These are phyloP conservation scores for Diachasmimorpha longicaudata DNA, from an alignment of 1,140 invertebrate species.

Conservation along the genomic window DNA sequence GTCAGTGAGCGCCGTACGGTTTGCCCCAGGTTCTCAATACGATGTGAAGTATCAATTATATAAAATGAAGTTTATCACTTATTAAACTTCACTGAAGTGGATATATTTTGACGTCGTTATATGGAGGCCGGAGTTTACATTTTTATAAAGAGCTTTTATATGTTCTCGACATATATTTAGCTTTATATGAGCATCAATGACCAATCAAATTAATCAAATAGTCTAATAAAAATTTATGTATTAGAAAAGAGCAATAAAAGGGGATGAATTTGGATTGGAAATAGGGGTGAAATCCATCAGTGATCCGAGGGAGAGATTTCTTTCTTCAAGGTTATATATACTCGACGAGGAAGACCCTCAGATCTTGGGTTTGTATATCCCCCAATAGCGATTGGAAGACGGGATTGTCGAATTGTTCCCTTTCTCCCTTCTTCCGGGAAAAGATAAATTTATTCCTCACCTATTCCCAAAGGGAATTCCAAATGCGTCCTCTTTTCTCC, in stretches of 20 bases:
- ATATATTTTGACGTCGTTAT: too few relatives aligned
- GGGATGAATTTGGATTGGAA: constrained; percentile 50
- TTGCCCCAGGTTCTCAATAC: background rate
- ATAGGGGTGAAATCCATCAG: constrained; percentile 39
- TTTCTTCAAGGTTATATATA: constrained; percentile 17
- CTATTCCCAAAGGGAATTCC: background rate
- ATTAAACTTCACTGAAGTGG: too few relatives aligned
- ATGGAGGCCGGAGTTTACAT: too few relatives aligned
- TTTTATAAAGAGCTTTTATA: too few relatives aligned
- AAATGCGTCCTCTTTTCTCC: constrained; percentile 2
- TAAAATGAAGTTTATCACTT: background rate
- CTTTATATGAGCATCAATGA: too few relatives aligned
- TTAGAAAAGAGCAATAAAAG: constrained; percentile 54
- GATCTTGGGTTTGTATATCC: constrained; percentile 29
- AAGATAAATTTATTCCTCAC: constrained; percentile 45
- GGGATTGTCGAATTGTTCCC: constrained; percentile 47
- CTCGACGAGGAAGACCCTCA: background rate
- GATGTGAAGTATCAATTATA: background rate
- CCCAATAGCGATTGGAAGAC: constrained; percentile 28
- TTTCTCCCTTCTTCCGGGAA: background rate
- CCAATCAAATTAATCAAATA: constrained; percentile 32
- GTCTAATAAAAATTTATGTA: constrained; percentile 58
- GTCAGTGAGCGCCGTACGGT: background rate
- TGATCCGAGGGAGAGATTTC: constrained; percentile 47
- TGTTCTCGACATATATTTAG: too few relatives aligned